A percentile compares a stretch with the other conserved stretches of the same genome.
These are phyloP conservation scores for Elephantulus edwardii DNA, from an alignment of 2,113 vertebrate species.

Conservation along the genomic window DNA sequence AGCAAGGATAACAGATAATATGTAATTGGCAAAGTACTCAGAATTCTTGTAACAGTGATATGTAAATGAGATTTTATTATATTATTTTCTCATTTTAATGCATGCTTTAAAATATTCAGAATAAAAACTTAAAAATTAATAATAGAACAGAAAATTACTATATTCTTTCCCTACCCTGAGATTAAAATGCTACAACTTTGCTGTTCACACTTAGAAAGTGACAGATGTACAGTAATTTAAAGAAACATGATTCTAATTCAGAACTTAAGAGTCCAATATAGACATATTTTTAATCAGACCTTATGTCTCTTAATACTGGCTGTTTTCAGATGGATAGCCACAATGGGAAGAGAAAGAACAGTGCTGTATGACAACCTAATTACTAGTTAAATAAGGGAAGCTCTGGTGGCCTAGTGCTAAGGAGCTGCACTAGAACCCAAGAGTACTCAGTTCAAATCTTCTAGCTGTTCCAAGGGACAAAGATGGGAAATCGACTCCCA, in stretches of 20 bases:
- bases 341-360: neutral
- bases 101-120: neutral
- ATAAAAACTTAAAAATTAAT: conserved; percentile 33
- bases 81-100: neutral
- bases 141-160: neutral
- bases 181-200: conserved; percentile 12
- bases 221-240: neutral
- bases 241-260: neutral
- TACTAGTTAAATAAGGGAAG: neutral
- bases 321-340: neutral
- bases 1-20: neutral
- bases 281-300: neutral
- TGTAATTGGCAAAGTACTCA: conserved; percentile 9
- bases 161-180: neutral
- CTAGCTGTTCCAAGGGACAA: too few relatives aligned
- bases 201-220: neutral
- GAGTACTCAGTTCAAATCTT: too few relatives aligned
- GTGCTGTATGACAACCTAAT: neutral
- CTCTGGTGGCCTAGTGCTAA: too few relatives aligned
- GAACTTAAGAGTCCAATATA: neutral
- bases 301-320: neutral
- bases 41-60: neutral
- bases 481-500: too few relatives aligned
- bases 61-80: conserved; percentile 18
- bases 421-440: too few relatives aligned